phyloP scores from a whole-genome alignment of 2,888 invertebrate species.

The Diarsia brunnea region DNA sequence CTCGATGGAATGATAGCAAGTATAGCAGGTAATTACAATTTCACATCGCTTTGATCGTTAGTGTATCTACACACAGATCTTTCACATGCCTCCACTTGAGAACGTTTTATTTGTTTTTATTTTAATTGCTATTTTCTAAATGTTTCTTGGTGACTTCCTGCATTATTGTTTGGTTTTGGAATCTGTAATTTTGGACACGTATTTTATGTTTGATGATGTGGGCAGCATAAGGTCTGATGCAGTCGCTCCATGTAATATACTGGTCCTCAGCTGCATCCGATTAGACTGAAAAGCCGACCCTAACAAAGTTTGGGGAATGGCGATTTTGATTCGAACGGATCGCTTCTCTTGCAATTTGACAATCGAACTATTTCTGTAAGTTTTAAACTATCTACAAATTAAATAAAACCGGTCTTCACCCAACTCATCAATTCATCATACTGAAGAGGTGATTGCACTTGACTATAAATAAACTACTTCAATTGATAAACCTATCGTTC shows the following conservation, averaged over 20 bases:
- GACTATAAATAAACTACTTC: slow-evolving; percentile 45
- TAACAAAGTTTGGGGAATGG: neutral
- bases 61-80: slow-evolving; percentile 56
- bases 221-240: no score
- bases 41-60: slow-evolving; percentile 60
- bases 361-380: neutral
- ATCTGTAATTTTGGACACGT: neutral
- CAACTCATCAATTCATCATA: slow-evolving; percentile 3
- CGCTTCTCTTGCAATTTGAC: no score
- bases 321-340: no score
- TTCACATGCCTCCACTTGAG: slow-evolving; percentile 54
- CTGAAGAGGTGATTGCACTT: slow-evolving; percentile 43
- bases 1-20: slow-evolving; percentile 24
- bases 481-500: slow-evolving; percentile 40
- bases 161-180: neutral
- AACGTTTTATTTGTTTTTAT: slow-evolving; percentile 54
- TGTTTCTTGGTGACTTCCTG: slow-evolving; percentile 34
- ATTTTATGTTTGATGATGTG: neutral
- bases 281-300: neutral
- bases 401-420: slow-evolving; percentile 23
- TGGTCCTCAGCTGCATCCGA: no score
- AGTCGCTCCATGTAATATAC: neutral
- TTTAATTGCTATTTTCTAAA: slow-evolving; percentile 57
- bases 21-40: slow-evolving; percentile 42
- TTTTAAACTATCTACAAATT: neutral